These are phyloP conservation scores for Mechanitis messenoides DNA, from an alignment of 2,888 invertebrate genomes.

Conservation along the genomic window DNA sequence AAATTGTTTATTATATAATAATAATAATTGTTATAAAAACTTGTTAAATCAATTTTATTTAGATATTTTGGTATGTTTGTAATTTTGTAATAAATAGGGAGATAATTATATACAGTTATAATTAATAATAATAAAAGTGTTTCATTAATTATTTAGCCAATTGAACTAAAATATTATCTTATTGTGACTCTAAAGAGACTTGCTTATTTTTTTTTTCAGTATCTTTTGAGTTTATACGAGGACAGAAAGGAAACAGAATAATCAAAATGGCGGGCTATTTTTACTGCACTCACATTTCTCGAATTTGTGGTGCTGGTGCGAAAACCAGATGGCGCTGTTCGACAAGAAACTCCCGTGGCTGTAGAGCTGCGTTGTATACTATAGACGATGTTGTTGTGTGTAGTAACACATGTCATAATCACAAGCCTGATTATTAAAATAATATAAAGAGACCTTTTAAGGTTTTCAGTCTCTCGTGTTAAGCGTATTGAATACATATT, in stretches of 20 bases:
- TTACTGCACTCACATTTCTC: slow-evolving; percentile 20
- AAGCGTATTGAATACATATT: not conserved
- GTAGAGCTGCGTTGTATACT: slow-evolving; percentile 36
- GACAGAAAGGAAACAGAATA: slow-evolving; percentile 25
- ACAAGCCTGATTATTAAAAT: slow-evolving; percentile 20
- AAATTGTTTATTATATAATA: no score
- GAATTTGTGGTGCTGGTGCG: slow-evolving; percentile 1
- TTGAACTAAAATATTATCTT: no score
- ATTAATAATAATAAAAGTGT: no score
- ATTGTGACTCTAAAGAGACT: no score
- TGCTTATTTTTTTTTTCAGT: slow-evolving; percentile 9
- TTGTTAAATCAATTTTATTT: no score
- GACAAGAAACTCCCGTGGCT: slow-evolving; percentile 36
- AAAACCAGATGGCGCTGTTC: slow-evolving; percentile 32
- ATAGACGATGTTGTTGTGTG: slow-evolving; percentile 27
- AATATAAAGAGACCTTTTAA: not conserved
- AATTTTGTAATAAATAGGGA: no score
- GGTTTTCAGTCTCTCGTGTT: not conserved
- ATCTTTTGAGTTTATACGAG: slow-evolving; percentile 18
- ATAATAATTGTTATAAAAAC: no score
- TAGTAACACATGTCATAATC: slow-evolving; percentile 35
- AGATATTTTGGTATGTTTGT: no score
- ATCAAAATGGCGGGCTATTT: slow-evolving; percentile 24
- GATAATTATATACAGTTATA: no score
- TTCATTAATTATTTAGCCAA: no score